Evolutionary conservation across 2,113 vertebrate genomes (phyloP).

Genomic region (Apaloderma vittatum): DNA sequence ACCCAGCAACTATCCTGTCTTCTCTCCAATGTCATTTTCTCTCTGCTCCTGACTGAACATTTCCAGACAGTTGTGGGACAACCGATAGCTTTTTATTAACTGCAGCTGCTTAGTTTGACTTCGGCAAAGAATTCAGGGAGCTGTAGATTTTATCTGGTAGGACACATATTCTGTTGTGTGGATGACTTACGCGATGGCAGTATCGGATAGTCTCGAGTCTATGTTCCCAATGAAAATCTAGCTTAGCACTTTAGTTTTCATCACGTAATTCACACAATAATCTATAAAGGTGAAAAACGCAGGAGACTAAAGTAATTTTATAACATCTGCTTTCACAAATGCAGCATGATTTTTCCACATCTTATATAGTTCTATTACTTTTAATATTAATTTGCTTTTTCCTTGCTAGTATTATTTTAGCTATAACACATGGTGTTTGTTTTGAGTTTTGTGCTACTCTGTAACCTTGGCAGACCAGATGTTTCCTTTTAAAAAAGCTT

Average conservation of each 20-base stretch:
- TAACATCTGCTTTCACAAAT: not conserved
- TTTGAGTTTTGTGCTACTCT: not conserved
- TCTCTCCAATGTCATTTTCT: not conserved
- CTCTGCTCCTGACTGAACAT: rapidly evolving
- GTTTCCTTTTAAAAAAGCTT: not conserved
- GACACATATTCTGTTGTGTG: not conserved
- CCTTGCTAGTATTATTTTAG: not conserved
- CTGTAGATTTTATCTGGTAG: not conserved
- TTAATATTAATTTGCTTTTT: not conserved
- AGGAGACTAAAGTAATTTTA: not conserved
- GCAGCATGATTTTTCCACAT: not conserved
- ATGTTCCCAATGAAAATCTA: not conserved
- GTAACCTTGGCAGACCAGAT: not conserved
- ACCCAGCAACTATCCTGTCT: not conserved
- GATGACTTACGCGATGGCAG: not conserved
- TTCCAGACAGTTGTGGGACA: not conserved
- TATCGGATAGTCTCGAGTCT: not conserved
- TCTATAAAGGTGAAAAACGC: not conserved
- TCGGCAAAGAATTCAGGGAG: not conserved
- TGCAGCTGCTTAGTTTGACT: not conserved
- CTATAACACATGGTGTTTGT: not conserved
- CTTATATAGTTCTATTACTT: not conserved
- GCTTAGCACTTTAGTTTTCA: not conserved
- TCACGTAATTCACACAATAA: not conserved
- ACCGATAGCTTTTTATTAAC: not conserved